Evolutionary conservation across 2,113 vertebrate genomes (phyloP).

Genomic region (Eidolon helvum): DNA sequence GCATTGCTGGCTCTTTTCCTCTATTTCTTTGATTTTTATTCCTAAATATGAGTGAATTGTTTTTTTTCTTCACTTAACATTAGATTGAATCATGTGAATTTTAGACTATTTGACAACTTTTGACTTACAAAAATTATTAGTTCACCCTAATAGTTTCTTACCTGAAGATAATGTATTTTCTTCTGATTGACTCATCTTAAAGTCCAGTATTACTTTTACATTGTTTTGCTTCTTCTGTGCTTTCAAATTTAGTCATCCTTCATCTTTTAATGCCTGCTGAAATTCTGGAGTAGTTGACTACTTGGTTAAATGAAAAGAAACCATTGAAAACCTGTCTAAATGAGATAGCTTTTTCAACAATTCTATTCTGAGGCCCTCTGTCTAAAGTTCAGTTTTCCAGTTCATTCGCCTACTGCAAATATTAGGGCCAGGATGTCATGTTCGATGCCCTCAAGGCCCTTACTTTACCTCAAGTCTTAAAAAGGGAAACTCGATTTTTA

Average conservation of each 20-base stretch:
- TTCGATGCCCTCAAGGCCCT: background rate
- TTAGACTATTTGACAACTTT: constrained; percentile 20
- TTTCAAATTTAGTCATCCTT: constrained; percentile 21
- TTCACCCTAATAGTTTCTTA: background rate
- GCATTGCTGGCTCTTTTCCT: background rate
- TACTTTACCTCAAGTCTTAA: constrained; percentile 15
- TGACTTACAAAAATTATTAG: background rate
- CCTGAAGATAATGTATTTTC: constrained; percentile 15
- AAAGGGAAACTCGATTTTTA: constrained; percentile 29
- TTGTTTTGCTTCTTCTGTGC: constrained; percentile 14
- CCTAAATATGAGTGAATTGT: background rate
- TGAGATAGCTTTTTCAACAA: background rate
- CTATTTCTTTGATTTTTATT: background rate
- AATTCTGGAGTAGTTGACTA: constrained; percentile 30
- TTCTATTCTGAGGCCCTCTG: background rate
- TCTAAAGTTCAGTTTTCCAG: background rate
- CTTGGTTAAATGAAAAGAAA: constrained; percentile 47
- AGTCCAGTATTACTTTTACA: background rate
- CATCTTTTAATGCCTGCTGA: constrained; percentile 25
- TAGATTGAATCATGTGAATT: background rate
- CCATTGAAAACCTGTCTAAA: background rate
- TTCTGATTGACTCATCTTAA: background rate
- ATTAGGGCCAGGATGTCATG: background rate
- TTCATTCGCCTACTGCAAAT: background rate
- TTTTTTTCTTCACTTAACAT: constrained; percentile 12